Evolutionary conservation across 35 echinoderm and acorn worm species (phyloP), one percentile per base, ranked within the genome.

Genomic region (Heliocidaris erythrogramma): DNA sequence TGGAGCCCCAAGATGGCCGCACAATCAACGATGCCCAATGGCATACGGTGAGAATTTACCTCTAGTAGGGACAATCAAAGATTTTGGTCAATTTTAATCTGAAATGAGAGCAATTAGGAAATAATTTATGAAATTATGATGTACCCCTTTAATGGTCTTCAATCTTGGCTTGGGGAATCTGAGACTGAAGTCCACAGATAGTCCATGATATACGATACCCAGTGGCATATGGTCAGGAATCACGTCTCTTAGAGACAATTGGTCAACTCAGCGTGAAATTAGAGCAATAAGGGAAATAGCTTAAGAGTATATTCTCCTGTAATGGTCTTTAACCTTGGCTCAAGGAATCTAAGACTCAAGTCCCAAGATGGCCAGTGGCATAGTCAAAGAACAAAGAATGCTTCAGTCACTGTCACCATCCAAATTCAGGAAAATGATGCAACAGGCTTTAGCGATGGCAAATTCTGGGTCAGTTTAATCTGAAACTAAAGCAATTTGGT

Each of bases 21-120:
- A 21, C 60, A n/a, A 94, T 97, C 91, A 98, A 98, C 49, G 97
- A 98, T 93, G 95, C 93, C 47, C 88, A 95, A 32, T 98, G 97
- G 97, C 97, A 98, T 91, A 69, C 93, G 94, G 97, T 98, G 92
- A 96, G 94, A 86, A 21, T 30, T 95, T 2, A 4, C 59, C 21
- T 18, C 49, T 11, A 8, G 30, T 94, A 24, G 59, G 18, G 35
- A 42, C 35, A 42, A 42, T 42, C 35, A 42, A 42, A n/a, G 1
- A 2, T 94, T 14, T 56, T 14, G 9, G 52, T 56, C 52, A 56
- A 14, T 86, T 32, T 32, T n/a, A 11, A 32, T 86, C 85, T 86
- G 18, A 86, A 11, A 12, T 13, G 8, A 86, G 4, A 30, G 27
- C 21, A 13, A 14, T 18, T 14, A 4, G n/a, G n/a, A 84, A 84